Base-by-base conservation (phyloP, 2,113 vertebrate genomes). In the Nestor notabilis region DNA sequence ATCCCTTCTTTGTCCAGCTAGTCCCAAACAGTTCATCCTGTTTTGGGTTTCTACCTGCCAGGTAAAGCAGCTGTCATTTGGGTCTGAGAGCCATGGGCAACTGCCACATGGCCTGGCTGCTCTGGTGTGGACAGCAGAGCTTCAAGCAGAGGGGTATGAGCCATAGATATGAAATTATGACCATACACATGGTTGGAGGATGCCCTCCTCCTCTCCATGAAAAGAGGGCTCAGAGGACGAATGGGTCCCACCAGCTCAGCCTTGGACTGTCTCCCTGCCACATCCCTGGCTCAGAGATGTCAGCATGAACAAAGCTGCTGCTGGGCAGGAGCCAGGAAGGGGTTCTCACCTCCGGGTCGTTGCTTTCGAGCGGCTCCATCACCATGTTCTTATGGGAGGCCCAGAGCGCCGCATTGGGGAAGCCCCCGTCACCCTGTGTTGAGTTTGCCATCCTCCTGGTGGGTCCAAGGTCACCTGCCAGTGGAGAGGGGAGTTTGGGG, bases 381-480 rank as follows among this genome's bases (percentile, higher is more conserved):
- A 99, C 97, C 99, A 99, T 99, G 79, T 96, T 98, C 92, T 99
- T 98, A 66, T 99, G 99, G 1, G 98, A 98, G 11, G 98, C 94
- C 99, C 99, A 99, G 16, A 98, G 95, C 24, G 98, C 98, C 0
- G 95, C 56, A 15, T 95, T 97, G 81, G 96, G 79, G 10, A 70
- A 89, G 33, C 89, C 33, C 31, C 94, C 93, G 0, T 97, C 95
- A 7, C 86, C 82, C 4, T 91, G 60, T 11, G 93, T 96, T 65
- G 98, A 97, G 81, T 28, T 96, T 7, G 96, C 91, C 98, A 98
- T 98, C 78, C 25, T 95, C 80, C 18, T 43, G 33, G 31, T 83
- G 46, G 2, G 8, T 89, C 83, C 10, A 4, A 47, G 9, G 61
- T 66, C 55, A 56, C 94, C 96, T 97, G 81, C 78, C 94, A 60